Evolutionary conservation across 2,113 vertebrate species (phyloP), one percentile per base, ranked within the genome.

Genomic region (Grallaria varia): DNA sequence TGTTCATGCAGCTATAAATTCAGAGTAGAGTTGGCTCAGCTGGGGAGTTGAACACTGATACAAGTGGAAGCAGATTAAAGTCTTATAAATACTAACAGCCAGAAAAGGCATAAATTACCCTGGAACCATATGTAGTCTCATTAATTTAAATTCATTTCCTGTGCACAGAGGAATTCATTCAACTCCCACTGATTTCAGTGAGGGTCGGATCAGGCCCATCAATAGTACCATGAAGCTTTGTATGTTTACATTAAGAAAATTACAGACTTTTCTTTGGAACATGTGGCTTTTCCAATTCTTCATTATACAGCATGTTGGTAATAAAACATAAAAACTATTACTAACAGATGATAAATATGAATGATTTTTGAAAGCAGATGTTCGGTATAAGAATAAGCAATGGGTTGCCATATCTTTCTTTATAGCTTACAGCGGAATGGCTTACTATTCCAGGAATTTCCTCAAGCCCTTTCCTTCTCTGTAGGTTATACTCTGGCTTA

Each of bases 141-240:
- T 95, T 95, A 82, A 96, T 91, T 96, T 85, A 40, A 85, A 84
- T 92, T 96, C 7, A 91, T 96, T 96, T 96, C 93, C 95, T 96
- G 53, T 87, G 60, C 95, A 84, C 53, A 86, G 89, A 91, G 60
- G 50, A 72, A 67, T 56, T 93, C 59, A 8, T 82, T 92, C 85
- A 92, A 27, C 88, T 93, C 93, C 92, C 72, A 86, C 95, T 93
- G 90, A 56, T 90, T 87, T 84, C 60, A 58, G 52, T 68, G 83
- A 84, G 90, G 64, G 47, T n/a, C 95, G 88, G 92, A 94, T 93
- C 88, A 87, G 72, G 28, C 87, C 80, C 84, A 75, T 93, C 74
- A 37, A 30, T 52, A 68, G 69, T 55, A 77, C 78, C 77, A 2
- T 30, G 68, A 87, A 79, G 67, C 33, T 80, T 71, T 81, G 49